A percentile compares a stretch with the other conserved stretches of the same genome.
phyloP scores from a whole-genome alignment of 2,888 invertebrate genomes.

The Meliscaeva auricollis region DNA sequence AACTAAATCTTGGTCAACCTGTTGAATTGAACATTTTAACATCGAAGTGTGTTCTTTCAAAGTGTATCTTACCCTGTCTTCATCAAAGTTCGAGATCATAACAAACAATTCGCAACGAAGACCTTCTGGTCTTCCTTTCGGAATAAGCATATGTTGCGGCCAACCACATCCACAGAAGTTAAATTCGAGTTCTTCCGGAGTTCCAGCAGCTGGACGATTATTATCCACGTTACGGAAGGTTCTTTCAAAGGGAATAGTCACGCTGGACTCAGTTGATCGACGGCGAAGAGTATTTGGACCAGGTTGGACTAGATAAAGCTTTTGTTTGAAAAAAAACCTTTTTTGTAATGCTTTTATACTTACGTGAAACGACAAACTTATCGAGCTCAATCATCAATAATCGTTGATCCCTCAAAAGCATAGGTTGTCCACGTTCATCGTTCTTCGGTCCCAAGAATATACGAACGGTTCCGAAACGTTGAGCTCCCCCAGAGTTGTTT shows the following conservation, averaged over 20 bases:
- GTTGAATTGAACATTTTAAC: constrained; percentile 84
- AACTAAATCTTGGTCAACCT: constrained; percentile 78
- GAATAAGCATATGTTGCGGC: constrained; percentile 91
- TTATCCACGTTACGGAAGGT: constrained; percentile 89
- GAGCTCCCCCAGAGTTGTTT: constrained; percentile 85
- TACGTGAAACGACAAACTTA: constrained; percentile 86
- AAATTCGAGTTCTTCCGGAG: constrained; percentile 85
- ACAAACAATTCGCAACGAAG: constrained; percentile 88
- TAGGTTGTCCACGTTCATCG: constrained; percentile 86
- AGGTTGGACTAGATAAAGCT: constrained; percentile 85
- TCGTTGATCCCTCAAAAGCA: constrained; percentile 86
- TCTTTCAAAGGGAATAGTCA: constrained; percentile 91
- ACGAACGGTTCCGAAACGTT: constrained; percentile 86
- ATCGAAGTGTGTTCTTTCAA: constrained; percentile 77
- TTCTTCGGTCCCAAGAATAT: constrained; percentile 87
- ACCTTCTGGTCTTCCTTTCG: constrained; percentile 88
- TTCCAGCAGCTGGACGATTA: constrained; percentile 85
- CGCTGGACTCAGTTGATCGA: constrained; percentile 88
- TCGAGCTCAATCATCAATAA: constrained; percentile 87
- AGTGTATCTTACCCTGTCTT: constrained; percentile 84
- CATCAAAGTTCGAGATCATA: constrained; percentile 89
- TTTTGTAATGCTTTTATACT: constrained; percentile 79
- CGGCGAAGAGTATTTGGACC: constrained; percentile 88
- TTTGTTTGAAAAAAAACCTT: neutral
- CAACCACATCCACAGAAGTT: constrained; percentile 94